phyloP scores from a whole-genome alignment of 2,113 vertebrate genomes.

The Benitochromis conjunctus region DNA sequence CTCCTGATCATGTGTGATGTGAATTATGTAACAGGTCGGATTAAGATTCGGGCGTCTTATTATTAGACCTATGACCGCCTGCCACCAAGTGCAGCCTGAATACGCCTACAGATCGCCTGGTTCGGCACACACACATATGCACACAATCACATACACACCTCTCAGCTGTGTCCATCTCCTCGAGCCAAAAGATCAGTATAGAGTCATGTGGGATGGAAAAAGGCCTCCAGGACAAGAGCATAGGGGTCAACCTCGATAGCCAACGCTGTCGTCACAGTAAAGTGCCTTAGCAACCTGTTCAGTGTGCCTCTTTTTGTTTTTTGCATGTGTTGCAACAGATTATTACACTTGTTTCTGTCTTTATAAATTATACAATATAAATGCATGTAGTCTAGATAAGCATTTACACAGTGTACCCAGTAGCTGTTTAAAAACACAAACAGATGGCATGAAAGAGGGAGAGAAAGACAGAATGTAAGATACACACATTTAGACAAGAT shows the following conservation, averaged over 20 bases:
- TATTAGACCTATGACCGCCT: constrained; percentile 57
- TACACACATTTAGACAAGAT: constrained; percentile 24
- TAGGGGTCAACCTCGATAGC: constrained; percentile 8
- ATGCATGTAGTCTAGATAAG: neutral
- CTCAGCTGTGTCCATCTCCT: constrained; percentile 40
- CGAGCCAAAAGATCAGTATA: constrained; percentile 18
- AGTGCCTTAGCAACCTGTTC: neutral
- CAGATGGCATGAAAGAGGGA: constrained; percentile 19
- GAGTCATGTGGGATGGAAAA: constrained; percentile 59
- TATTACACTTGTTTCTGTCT: neutral
- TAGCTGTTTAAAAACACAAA: neutral
- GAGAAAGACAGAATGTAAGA: neutral
- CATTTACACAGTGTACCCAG: neutral
- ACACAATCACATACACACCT: neutral
- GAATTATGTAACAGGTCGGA: constrained; percentile 53
- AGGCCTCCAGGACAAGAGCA: constrained; percentile 26
- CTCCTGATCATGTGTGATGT: constrained; percentile 20
- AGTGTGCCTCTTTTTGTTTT: neutral
- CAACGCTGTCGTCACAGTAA: neutral
- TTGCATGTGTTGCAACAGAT: neutral
- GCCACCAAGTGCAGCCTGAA: constrained; percentile 47
- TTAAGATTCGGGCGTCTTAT: constrained; percentile 56
- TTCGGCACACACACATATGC: neutral
- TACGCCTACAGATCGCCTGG: constrained; percentile 26
- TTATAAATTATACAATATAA: neutral